Evolutionary conservation across 2,888 invertebrate genomes (phyloP).

Genomic region (Odontomyia ornata): DNA sequence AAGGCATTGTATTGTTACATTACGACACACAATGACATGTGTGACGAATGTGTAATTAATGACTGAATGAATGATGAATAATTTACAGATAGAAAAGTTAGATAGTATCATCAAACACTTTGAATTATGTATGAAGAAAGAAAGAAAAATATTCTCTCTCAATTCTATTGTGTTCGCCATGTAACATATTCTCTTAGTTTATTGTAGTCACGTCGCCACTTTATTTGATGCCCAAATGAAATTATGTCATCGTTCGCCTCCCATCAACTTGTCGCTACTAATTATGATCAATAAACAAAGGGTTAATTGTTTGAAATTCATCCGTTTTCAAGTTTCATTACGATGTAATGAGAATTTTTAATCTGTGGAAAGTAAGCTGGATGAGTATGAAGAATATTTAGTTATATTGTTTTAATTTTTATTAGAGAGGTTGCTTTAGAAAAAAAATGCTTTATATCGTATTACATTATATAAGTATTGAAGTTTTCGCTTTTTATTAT

Average conservation of each 20-base stretch:
- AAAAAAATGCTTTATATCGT: too few relatives aligned
- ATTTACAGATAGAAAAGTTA: background rate
- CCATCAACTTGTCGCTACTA: background rate
- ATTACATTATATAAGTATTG: too few relatives aligned
- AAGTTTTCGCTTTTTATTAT: too few relatives aligned
- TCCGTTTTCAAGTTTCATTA: too few relatives aligned
- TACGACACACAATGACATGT: constrained; percentile 13
- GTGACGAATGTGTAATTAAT: constrained; percentile 17
- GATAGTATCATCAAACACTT: background rate
- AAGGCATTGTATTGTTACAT: background rate
- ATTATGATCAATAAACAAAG: background rate
- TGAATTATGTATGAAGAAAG: too few relatives aligned
- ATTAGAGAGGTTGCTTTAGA: too few relatives aligned
- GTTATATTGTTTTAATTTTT: too few relatives aligned
- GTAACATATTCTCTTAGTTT: background rate
- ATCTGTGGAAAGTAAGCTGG: too few relatives aligned
- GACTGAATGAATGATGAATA: background rate
- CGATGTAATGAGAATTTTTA: too few relatives aligned
- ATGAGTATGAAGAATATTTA: too few relatives aligned
- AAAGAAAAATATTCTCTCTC: too few relatives aligned
- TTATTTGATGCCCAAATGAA: background rate
- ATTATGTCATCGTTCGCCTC: background rate
- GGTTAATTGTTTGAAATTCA: background rate
- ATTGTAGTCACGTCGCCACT: background rate
- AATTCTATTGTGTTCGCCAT: background rate